Evolutionary conservation across 2,888 invertebrate genomes (phyloP).

Genomic region (Notodonta ziczac): DNA sequence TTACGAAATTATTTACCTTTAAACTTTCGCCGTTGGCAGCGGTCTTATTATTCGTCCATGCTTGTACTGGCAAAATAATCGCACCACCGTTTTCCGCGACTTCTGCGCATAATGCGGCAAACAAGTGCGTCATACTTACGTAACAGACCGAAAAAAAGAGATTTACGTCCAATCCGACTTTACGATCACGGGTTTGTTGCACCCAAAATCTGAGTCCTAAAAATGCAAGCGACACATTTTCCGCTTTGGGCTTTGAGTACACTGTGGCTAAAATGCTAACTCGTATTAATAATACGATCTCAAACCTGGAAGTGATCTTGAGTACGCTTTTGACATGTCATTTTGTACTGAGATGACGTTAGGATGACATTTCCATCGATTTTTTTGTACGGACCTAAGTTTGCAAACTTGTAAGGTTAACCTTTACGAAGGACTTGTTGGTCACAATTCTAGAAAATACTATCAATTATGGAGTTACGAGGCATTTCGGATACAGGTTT

Average conservation of each 20-base stretch:
- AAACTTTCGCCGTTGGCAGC: not conserved
- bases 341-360: too few relatives aligned
- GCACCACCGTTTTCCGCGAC: not conserved
- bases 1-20: not conserved
- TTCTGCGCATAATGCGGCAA: not conserved
- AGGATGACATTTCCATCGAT: too few relatives aligned
- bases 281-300: too few relatives aligned
- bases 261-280: too few relatives aligned
- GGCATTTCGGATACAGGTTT: not conserved
- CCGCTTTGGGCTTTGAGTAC: too few relatives aligned
- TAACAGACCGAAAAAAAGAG: constrained; percentile 3
- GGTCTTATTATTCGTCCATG: not conserved
- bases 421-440: not conserved
- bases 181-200: constrained; percentile 1
- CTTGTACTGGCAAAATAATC: not conserved
- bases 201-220: not conserved
- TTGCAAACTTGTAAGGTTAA: too few relatives aligned
- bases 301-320: too few relatives aligned
- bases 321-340: too few relatives aligned
- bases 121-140: not conserved
- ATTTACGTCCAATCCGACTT: constrained; percentile 1
- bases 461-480: not conserved
- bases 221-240: constrained; percentile 1
- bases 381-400: too few relatives aligned
- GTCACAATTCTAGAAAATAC: not conserved